phyloP scores from a whole-genome alignment of 2,113 vertebrate genomes.

The Pangasianodon gigas region DNA sequence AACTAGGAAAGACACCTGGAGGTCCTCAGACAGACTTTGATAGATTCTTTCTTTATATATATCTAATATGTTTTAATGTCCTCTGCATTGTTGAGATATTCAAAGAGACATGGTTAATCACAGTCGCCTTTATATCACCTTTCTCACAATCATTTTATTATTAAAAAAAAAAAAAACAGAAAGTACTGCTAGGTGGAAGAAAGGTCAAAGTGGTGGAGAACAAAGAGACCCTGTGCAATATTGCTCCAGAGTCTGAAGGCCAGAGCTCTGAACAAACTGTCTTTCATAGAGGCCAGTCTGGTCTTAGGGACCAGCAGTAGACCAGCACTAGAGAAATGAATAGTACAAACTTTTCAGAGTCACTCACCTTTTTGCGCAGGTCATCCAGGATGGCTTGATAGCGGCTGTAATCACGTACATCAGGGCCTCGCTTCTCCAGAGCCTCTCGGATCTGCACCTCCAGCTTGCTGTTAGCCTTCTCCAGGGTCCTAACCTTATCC shows the following conservation, averaged over 20 bases:
- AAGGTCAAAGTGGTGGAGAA: neutral
- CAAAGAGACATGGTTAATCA: neutral
- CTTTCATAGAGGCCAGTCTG: neutral
- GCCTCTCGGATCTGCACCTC: conserved; percentile 78
- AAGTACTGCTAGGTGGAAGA: neutral
- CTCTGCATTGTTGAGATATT: neutral
- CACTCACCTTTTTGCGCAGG: conserved; percentile 76
- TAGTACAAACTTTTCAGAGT: neutral
- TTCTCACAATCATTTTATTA: neutral
- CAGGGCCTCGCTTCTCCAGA: conserved; percentile 75
- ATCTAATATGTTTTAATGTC: neutral
- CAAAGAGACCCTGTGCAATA: neutral
- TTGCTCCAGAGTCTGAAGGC: neutral
- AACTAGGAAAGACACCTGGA: neutral
- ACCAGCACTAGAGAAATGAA: neutral
- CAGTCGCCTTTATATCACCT: neutral
- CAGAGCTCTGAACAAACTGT: neutral
- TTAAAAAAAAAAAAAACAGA: neutral
- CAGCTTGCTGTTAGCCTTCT: conserved; percentile 77
- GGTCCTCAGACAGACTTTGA: neutral
- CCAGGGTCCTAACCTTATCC: conserved; percentile 77
- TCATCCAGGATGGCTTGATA: conserved; percentile 74
- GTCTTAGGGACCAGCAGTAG: neutral
- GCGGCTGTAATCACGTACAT: conserved; percentile 78
- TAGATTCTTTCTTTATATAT: neutral